Evolutionary conservation across 2,797 vertebrate species (phyloP), one percentile per base, ranked within the genome.

Genomic region (Sebastes hubbsi): DNA sequence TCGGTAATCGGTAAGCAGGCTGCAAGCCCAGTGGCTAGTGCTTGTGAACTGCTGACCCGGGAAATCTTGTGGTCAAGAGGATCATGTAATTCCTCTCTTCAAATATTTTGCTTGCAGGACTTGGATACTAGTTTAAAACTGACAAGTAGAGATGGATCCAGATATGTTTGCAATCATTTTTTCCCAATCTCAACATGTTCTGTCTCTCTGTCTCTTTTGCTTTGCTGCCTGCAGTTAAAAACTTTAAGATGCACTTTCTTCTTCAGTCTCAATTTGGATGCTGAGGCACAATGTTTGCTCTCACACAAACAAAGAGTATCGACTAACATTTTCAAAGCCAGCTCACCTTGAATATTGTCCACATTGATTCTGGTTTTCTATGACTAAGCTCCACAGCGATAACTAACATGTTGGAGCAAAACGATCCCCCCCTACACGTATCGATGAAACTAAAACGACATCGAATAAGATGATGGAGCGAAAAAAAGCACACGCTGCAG

Each of bases 381-480:
- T 27, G 12, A 72, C 52, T 56, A 56, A 62, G 29, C 56, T 73
- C 25, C 3, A 4, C 27, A 32, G n/a, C 20, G 54, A 5, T 34
- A 67, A 64, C 46, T n/a, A 25, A 71, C 59, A 54, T 56, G 52
- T 3, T 20, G 30, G 13, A 72, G 30, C 14, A 55, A 62, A 82
- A 72, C 1, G 1, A 81, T 71, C 78, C 55, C 34, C 55, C 59
- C 46, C 32, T 58, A 30, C 30, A 63, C 66, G 86, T 55, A 24
- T 6, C 20, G 25, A 66, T 85, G 68, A 80, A 88, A 79, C 77
- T 62, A 61, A 64, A 42, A 74, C 42, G 24, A 77, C 72, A 75
- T 42, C 32, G 87, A 69, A 78, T 87, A 66, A 60, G 77, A 84
- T 59, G 38, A 92, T 76, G 49, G 74, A 80, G 52, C 65, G 52